These are phyloP conservation scores for Pinctada fucata DNA, from an alignment of 2,888 invertebrate species.

Conservation along the genomic window DNA sequence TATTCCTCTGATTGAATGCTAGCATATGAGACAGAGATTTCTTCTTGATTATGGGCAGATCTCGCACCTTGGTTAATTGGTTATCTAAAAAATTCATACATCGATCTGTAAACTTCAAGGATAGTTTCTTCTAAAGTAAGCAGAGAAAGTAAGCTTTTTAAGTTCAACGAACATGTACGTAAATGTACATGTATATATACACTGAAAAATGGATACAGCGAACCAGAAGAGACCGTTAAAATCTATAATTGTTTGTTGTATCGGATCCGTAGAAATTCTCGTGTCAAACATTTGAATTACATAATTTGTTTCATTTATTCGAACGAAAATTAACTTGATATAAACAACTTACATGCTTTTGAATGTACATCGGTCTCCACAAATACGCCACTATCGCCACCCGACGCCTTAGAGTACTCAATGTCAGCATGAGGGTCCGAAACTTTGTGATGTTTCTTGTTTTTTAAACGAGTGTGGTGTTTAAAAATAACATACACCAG, in stretches of 20 bases:
- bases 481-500: slow-evolving; percentile 73
- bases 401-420: slow-evolving; percentile 64
- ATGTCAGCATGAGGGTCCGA: slow-evolving; percentile 64
- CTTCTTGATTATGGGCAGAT: slow-evolving; percentile 57
- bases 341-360: slow-evolving; percentile 51
- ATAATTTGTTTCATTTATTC: no score
- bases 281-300: no score
- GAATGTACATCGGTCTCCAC: slow-evolving; percentile 64
- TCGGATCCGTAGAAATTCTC: no score
- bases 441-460: slow-evolving; percentile 55
- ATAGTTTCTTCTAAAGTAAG: no score
- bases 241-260: no score
- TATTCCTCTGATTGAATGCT: slow-evolving; percentile 30
- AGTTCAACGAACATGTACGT: slow-evolving; percentile 11
- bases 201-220: not conserved
- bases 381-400: slow-evolving; percentile 69
- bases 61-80: slow-evolving; percentile 54
- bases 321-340: no score
- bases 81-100: slow-evolving; percentile 49
- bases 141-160: not conserved
- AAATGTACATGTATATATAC: not conserved
- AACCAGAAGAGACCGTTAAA: no score
- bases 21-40: slow-evolving; percentile 23
- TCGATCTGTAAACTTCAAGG: no score
- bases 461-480: slow-evolving; percentile 62